A percentile compares a stretch with the other conserved stretches of the same genome.
Conservation (phyloP, 1,140 invertebrate species). For the Lordiphosa mommai region DNA sequence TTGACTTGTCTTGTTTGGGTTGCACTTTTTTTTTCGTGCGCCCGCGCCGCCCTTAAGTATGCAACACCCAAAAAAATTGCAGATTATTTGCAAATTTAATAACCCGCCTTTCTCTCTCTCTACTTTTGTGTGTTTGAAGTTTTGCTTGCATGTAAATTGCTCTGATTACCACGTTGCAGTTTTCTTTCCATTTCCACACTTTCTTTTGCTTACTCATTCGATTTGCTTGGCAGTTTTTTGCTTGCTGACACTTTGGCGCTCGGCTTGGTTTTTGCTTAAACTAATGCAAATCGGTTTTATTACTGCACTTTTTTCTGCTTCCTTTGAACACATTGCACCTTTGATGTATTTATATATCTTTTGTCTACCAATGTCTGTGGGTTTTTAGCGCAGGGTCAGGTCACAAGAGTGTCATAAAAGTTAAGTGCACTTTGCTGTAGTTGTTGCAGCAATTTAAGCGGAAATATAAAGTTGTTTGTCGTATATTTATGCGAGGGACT, state of each 20-base stretch:
- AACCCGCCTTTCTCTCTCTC: constrained; percentile 18
- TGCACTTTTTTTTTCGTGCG: constrained; percentile 20
- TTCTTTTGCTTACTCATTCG: constrained; percentile 67
- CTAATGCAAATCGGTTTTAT: constrained; percentile 72
- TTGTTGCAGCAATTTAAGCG: constrained; percentile 43
- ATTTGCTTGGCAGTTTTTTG: constrained; percentile 57
- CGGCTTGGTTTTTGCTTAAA: constrained; percentile 40
- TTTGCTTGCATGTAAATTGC: constrained; percentile 75
- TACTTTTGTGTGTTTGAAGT: constrained; percentile 62
- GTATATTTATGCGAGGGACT: constrained; percentile 27
- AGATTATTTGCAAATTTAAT: constrained; percentile 68
- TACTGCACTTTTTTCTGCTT: constrained; percentile 51
- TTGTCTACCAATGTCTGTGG: constrained; percentile 6
- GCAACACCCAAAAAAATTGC: constrained; percentile 41
- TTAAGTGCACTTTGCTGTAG: constrained; percentile 40
- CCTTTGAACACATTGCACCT: constrained; percentile 10
- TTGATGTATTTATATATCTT: constrained; percentile 55
- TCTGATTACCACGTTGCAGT: constrained; percentile 72
- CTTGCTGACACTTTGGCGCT: too few relatives aligned
- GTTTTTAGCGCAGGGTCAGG: constrained; percentile 46
- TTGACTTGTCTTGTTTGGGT: constrained; percentile 37
- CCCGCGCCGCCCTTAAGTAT: constrained; percentile 33
- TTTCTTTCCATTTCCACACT: constrained; percentile 29
- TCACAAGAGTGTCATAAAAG: constrained; percentile 55
- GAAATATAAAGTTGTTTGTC: constrained; percentile 61